Base-by-base conservation (phyloP, 2,888 invertebrate species). In the Dilophus febrilis region DNA sequence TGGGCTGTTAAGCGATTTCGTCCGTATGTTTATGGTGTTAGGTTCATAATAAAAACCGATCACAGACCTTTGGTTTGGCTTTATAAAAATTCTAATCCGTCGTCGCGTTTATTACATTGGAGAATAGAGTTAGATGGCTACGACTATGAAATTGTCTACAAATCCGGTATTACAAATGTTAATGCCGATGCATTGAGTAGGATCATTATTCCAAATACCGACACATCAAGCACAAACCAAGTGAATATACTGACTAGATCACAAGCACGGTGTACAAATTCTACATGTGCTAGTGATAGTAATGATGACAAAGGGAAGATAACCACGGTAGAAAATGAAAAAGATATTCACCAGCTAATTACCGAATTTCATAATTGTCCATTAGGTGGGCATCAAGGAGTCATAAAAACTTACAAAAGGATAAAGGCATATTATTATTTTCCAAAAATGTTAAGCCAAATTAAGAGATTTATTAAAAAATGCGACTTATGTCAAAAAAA, bases 21-120 rank as follows among this genome's bases (percentile, higher is more conserved):
- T 30, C 51, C 50, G 1, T 54, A 54, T 41, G 13, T 56, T 11
- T 53, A 47, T 38, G 54, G 53, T 1, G 33, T 45, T 40, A 47
- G 44, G 34, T 54, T 55, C 38, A 42, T 37, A 11, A 43, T 55
- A 3, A 43, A 49, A n/a, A 53, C 52, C 1, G 56, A 56, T 40
- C 53, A 56, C 42, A 48, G 47, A 38, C 50, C 52, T 1, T 41
- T 55, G 2, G 37, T 40, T 22, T 52, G 49, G 50, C 38, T 50
- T 16, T 42, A 43, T 32, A 44, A 42, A 6, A n/a, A 48, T 4
- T 52, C 50, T 39, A 51, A 53, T 18, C 48, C 50, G 13, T 48
- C 46, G 19, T 45, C 49, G 2, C 45, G 49, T 35, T 35, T 58
- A 4, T 40, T 50, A 2, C 35, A 53, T 7, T 47, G 44, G 46